Base-by-base conservation (phyloP, 2,797 vertebrate species). In the Onychomys leucogaster region DNA sequence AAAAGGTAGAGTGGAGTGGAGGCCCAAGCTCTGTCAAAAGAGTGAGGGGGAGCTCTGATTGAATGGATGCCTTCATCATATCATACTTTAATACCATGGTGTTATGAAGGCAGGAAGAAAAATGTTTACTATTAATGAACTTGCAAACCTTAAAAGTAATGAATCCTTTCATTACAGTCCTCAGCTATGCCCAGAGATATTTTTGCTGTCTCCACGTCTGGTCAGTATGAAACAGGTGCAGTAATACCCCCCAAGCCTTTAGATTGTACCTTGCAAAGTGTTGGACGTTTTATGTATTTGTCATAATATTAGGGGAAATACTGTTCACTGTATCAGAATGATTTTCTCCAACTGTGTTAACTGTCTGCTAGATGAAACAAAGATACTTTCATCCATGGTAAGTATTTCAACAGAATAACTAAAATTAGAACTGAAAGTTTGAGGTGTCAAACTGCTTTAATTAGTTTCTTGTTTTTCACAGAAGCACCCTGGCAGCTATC, bases 261-360 rank as follows among this genome's bases (percentile, higher is more conserved):
- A 96, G 75, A 59, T 65, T 93, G 7, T 77, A 78, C 49, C 96
- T 96, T 96, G 85, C 86, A 97, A 93, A 98, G 37, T 91, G 89
- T 96, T 11, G 90, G 90, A 94, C 94, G 7, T 96, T 94, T 95
- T 29, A 77, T 87, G 12, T 90, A 23, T 97, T 98, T 95, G 96
- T 87, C 91, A 92, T 92, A 97, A 75, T 90, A 98, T 91, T 97
- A 69, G 92, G 46, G 27, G 69, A 21, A 19, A 49, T 85, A 34
- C 16, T 83, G 46, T 46, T 84, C 94, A 76, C 3, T 93, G 81
- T 97, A 94, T 71, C 59, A 88, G 87, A 90, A 94, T 80, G 49
- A 75, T 73, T 69, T 63, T 97, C 98, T 94, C 65, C 86, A 94
- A 90, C 91, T 95, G 49, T 95, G 73, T 61, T 90, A 98, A 85